phyloP scores from a whole-genome alignment of 2,797 vertebrate genomes.

The Pseudomugil tenellus region DNA sequence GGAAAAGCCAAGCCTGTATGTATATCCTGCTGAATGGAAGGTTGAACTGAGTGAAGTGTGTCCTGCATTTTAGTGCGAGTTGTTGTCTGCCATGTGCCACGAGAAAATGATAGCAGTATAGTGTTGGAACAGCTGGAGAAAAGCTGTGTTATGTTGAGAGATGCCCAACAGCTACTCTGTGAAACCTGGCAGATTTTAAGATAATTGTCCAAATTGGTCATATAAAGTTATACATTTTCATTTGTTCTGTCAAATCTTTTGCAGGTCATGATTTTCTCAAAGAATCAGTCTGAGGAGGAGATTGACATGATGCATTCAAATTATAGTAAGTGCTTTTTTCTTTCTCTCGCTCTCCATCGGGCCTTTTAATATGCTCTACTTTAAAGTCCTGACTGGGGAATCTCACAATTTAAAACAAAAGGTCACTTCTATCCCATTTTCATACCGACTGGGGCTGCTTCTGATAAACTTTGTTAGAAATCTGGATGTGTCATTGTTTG shows the following conservation, averaged over 20 bases:
- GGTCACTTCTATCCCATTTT: background rate
- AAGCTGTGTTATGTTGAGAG: background rate
- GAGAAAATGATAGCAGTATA: background rate
- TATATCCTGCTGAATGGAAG: constrained; percentile 26
- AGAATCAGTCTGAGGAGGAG: constrained; percentile 90
- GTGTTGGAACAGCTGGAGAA: background rate
- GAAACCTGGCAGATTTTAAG: too few species aligned
- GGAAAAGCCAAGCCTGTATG: constrained; percentile 83
- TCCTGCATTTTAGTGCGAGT: background rate
- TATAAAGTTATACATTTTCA: background rate
- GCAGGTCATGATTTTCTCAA: constrained; percentile 89
- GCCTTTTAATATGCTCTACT: background rate
- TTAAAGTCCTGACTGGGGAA: background rate
- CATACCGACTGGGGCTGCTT: background rate
- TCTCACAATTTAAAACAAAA: background rate
- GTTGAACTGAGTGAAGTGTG: background rate
- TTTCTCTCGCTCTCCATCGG: background rate
- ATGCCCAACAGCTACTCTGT: background rate
- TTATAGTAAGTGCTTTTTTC: constrained; percentile 88
- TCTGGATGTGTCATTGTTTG: background rate
- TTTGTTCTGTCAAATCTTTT: constrained; percentile 23
- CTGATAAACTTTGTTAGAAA: background rate
- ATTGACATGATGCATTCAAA: constrained; percentile 89
- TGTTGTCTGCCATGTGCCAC: too few species aligned
- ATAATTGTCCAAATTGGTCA: background rate